A percentile compares a stretch with the other conserved stretches of the same genome.
phyloP scores from a whole-genome alignment of 2,888 invertebrate species.

The Drosophila subsilvestris region DNA sequence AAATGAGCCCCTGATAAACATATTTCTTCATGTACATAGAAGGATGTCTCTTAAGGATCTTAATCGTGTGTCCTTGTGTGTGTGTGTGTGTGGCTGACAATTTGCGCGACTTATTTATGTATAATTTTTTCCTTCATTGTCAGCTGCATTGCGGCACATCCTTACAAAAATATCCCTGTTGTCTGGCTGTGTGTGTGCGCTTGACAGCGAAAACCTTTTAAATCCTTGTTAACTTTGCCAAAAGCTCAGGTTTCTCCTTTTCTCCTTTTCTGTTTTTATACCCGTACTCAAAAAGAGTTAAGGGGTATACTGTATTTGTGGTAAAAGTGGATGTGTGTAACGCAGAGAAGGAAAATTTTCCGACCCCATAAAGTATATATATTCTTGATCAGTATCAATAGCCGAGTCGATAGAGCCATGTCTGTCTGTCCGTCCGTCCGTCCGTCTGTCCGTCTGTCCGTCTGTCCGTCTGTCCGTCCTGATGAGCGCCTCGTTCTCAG shows the following conservation, averaged over 20 bases:
- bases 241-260: conserved; percentile 69
- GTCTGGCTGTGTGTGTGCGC: conserved; percentile 45
- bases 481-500: too few species aligned
- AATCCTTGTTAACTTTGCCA: conserved; percentile 81
- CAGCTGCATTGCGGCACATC: conserved; percentile 54
- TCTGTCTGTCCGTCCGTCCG: too few species aligned
- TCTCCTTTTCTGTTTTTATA: too few species aligned
- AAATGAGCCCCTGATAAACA: conserved; percentile 52
- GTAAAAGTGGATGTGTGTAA: too few species aligned
- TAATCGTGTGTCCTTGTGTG: conserved; percentile 54
- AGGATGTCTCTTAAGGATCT: conserved; percentile 42
- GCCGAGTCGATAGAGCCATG: too few species aligned
- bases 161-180: conserved; percentile 17
- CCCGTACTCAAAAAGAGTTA: too few species aligned
- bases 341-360: too few species aligned
- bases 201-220: conserved; percentile 81
- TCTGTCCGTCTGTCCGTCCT: too few species aligned
- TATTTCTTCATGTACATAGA: conserved; percentile 51
- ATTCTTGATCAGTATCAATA: too few species aligned
- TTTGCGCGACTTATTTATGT: conserved; percentile 52
- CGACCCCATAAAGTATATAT: too few species aligned
- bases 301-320: too few species aligned
- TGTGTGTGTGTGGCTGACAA: conserved; percentile 31
- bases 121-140: conserved; percentile 64
- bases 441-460: too few species aligned